Base-by-base conservation (phyloP, 2,797 vertebrate species). In the Apogon hyalosoma region DNA sequence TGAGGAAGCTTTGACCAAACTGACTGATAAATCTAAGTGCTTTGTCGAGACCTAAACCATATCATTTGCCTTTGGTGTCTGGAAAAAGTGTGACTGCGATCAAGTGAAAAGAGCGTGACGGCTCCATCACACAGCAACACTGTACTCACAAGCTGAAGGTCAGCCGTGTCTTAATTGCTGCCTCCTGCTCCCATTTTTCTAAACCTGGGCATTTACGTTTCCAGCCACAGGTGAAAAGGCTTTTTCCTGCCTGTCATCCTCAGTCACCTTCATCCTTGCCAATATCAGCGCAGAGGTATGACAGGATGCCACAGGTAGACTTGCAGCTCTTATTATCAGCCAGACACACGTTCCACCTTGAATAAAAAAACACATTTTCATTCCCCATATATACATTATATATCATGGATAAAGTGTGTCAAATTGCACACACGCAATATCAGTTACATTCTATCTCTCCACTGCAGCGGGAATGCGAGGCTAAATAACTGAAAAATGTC, bases 191-290 rank as follows among this genome's bases (percentile, higher is more conserved):
- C 56, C 12, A 65, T 91, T 90, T 90, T 74, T 90, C 75, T 90
- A 77, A 90, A 87, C 59, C 41, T 38, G 57, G 78, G 55, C 43
- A 69, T 86, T 76, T 79, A 59, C 51, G 40, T 81, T 67, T 5
- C 61, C 73, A 72, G 79, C 84, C 72, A 62, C 79, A 89, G 85
- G 73, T 85, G 87, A 90, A 88, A 80, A 79, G 56, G 64, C 67
- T 75, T 80, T 86, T 77, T 75, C 69, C 80, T 48, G 77, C 82
- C 83, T 83, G 85, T 88, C 89, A 88, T 82, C 71, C 81, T 84
- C 79, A 83, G 76, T 91, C 85, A 88, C 87, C 88, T 90, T 91
- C 88, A 87, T 88, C 72, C 66, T 16, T 10, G 64, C 63, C 11
- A 28, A 52, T 61, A 62, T 58, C 54, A 13, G 59, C 18, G 3